Conservation (phyloP, 2,797 vertebrate species). For the Alauda arvensis region DNA sequence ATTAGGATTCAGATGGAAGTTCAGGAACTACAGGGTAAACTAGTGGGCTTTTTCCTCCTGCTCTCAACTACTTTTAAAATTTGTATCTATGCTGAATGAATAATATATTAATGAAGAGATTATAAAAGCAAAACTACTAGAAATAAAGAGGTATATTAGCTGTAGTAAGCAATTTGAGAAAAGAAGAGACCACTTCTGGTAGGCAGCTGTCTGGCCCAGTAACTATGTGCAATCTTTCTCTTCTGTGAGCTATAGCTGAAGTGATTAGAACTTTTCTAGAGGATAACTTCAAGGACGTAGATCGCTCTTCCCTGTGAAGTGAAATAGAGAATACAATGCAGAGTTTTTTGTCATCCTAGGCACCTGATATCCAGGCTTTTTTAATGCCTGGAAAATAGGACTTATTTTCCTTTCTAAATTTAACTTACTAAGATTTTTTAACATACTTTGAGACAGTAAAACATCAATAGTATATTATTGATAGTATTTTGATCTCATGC, state of each 20-base stretch:
- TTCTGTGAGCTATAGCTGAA: not conserved
- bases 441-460: not conserved
- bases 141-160: not conserved
- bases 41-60: not conserved
- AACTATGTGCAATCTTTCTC: not conserved
- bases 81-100: not conserved
- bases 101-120: not conserved
- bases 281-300: not conserved
- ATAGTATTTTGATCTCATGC: accelerated
- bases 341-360: not conserved
- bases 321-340: not conserved
- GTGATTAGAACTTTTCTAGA: not conserved
- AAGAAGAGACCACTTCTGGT: not conserved
- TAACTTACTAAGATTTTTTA: not conserved
- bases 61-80: not conserved
- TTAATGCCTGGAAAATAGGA: not conserved
- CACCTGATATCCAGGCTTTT: not conserved
- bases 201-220: not conserved
- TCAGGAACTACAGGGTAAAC: not conserved
- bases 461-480: not conserved
- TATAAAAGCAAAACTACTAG: not conserved
- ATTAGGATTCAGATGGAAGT: not conserved
- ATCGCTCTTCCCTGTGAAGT: not conserved
- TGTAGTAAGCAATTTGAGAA: not conserved
- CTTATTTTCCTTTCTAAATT: not conserved